Percentiles rank a stretch among this genome's conserved stretches.
These are phyloP conservation scores for Fopius arisanus DNA, from an alignment of 1,140 invertebrate species.

Conservation along the genomic window DNA sequence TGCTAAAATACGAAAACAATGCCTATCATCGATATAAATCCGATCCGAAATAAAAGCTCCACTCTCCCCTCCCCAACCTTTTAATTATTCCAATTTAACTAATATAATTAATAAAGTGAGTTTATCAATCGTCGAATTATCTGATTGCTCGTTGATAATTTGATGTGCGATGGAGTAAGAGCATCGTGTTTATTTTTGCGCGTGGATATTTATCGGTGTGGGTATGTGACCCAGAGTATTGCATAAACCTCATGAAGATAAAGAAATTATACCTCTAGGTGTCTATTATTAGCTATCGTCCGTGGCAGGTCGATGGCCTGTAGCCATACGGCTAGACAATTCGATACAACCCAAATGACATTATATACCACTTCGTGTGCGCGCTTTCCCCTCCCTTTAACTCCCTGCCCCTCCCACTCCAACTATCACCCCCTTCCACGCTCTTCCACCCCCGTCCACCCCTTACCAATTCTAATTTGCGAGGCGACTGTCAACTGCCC, in stretches of 20 bases:
- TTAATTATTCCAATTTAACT: no score
- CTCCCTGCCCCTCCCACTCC: not conserved
- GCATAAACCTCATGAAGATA: not conserved
- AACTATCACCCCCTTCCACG: not conserved
- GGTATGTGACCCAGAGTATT: no score
- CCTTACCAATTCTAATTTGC: constrained; percentile 5
- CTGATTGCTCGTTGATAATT: no score
- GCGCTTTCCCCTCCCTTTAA: not conserved
- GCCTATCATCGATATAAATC: no score
- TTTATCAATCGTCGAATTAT: no score
- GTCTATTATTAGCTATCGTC: not conserved
- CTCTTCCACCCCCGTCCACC: not conserved
- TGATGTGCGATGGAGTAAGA: no score
- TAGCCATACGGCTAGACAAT: constrained; percentile 2
- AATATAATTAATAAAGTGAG: no score
- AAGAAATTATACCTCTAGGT: not conserved
- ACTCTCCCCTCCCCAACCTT: no score
- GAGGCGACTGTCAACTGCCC: not conserved
- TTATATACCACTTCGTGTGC: constrained; percentile 8
- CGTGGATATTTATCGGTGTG: no score
- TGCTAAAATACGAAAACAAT: no score
- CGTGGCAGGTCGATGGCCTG: not conserved
- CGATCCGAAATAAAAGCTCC: no score
- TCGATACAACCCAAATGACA: constrained; percentile 12
- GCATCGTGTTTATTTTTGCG: no score